Evolutionary conservation across 2,888 invertebrate species (phyloP).

Genomic region (Lampropteryx suffumata): DNA sequence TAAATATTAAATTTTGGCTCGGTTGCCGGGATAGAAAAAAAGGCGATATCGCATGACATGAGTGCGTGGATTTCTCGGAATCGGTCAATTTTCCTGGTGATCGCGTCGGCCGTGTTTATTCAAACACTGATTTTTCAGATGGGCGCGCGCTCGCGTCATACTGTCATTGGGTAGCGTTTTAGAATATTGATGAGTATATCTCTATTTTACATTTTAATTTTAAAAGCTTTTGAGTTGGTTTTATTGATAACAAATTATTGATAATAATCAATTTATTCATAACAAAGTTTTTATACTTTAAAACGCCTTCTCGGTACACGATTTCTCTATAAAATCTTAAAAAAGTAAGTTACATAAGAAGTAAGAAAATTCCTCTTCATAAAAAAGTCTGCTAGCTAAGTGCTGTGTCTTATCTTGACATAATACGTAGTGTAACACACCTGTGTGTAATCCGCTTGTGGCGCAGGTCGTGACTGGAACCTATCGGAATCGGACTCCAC

Average conservation of each 20-base stretch:
- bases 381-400: conserved; percentile 29
- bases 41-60: conserved; percentile 75
- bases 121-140: conserved; percentile 77
- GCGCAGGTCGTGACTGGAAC: conserved; percentile 41
- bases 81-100: conserved; percentile 80
- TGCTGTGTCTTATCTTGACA: conserved; percentile 43
- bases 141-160: conserved; percentile 59
- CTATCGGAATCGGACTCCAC: conserved; percentile 29
- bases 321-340: too few relatives aligned
- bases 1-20: conserved; percentile 80
- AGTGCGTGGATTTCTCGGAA: conserved; percentile 74
- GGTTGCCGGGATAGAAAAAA: conserved; percentile 72
- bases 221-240: too few relatives aligned
- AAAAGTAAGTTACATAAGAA: too few relatives aligned
- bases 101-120: conserved; percentile 74
- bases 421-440: conserved; percentile 41
- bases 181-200: background rate
- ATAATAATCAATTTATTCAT: too few relatives aligned
- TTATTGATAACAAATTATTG: too few relatives aligned
- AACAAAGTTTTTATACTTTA: too few relatives aligned
- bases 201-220: too few relatives aligned
- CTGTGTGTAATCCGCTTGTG: conserved; percentile 57
- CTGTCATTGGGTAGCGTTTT: conserved; percentile 53
- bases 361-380: conserved; percentile 21
- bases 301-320: too few relatives aligned